Percentiles rank a stretch among this genome's conserved stretches.
Evolutionary conservation across 2,888 invertebrate species (phyloP).

Genomic region (Dynastes maya): DNA sequence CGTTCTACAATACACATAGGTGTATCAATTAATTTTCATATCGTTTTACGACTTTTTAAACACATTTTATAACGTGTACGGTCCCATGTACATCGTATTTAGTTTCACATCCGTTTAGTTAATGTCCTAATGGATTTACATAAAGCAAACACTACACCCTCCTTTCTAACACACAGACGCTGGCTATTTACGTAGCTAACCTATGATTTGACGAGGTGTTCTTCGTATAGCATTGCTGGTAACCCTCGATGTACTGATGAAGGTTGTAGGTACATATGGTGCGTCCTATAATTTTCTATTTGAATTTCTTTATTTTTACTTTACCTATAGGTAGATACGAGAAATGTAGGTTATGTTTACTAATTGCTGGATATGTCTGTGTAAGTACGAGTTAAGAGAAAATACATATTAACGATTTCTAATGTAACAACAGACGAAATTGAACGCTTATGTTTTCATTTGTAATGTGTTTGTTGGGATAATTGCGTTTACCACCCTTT

Average conservation of each 20-base stretch:
- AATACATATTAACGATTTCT: too few relatives aligned
- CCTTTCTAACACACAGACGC: neutral
- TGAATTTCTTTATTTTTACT: conserved; percentile 34
- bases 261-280: neutral
- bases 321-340: neutral
- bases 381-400: too few relatives aligned
- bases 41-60: conserved; percentile 48
- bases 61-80: conserved; percentile 45
- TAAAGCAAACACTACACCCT: conserved; percentile 59
- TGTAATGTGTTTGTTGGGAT: too few relatives aligned
- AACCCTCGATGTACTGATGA: too few relatives aligned
- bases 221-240: neutral
- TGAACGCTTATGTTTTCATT: too few relatives aligned
- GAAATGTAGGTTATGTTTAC: conserved; percentile 45
- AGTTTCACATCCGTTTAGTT: conserved; percentile 62
- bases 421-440: too few relatives aligned
- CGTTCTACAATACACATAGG: neutral
- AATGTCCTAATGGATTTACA: conserved; percentile 66
- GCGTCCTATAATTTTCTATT: conserved; percentile 26
- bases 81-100: conserved; percentile 33
- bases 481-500: too few relatives aligned
- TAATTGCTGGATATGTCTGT: conserved; percentile 24
- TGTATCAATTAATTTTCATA: conserved; percentile 44
- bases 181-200: neutral
- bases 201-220: neutral